These are phyloP conservation scores for Glossophaga mutica DNA, from an alignment of 2,797 vertebrate genomes.

Conservation along the genomic window DNA sequence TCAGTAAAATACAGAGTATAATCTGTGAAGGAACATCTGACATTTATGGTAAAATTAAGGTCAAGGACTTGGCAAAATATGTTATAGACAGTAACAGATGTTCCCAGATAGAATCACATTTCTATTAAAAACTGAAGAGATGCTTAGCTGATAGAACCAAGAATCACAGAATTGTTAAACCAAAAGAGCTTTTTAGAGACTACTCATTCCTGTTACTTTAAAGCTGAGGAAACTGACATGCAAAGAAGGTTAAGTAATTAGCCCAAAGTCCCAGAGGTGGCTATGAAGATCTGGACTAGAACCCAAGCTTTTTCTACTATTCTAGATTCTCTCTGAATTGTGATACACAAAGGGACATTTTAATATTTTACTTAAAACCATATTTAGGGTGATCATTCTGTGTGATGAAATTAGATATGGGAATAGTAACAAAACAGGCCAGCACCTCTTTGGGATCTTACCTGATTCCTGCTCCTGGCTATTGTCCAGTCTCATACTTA, in stretches of 20 bases:
- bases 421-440: background rate
- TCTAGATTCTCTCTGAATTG: background rate
- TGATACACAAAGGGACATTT: background rate
- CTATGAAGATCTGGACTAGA: background rate
- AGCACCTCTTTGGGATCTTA: background rate
- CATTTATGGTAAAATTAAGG: conserved; percentile 42
- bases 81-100: conserved; percentile 31
- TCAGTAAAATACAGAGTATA: background rate
- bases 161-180: background rate
- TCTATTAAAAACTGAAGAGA: conserved; percentile 54
- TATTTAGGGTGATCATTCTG: background rate
- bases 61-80: conserved; percentile 51
- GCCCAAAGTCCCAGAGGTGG: background rate
- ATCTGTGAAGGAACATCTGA: conserved; percentile 5
- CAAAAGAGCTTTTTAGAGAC: background rate
- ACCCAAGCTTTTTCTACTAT: background rate
- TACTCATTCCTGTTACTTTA: background rate
- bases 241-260: background rate
- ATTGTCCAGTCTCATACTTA: background rate
- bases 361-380: background rate
- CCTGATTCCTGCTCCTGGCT: background rate
- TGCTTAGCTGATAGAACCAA: background rate
- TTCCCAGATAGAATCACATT: conserved; percentile 40
- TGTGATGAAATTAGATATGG: background rate
- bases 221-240: background rate